These are phyloP conservation scores for Rhamphomyia laevipes DNA, from an alignment of 2,888 invertebrate genomes.

Conservation along the genomic window DNA sequence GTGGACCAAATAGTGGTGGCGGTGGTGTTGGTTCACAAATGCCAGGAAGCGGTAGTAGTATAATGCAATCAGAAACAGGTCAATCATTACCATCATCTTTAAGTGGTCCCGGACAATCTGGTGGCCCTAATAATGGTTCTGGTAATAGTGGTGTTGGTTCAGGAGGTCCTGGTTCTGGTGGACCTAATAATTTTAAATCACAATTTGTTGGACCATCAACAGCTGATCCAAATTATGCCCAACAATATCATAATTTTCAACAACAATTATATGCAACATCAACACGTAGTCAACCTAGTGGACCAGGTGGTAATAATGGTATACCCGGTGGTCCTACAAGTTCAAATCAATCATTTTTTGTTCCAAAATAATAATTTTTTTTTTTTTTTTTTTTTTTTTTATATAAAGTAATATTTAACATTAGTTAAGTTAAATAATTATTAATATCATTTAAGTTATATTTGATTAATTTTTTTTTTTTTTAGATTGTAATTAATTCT, in stretches of 20 bases:
- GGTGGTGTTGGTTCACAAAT: constrained; percentile 26
- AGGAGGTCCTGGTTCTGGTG: not conserved
- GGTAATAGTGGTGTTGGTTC: not conserved
- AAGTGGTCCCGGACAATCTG: constrained; percentile 45
- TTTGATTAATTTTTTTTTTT: too few species aligned
- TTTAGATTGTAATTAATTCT: too few species aligned
- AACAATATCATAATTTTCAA: constrained; percentile 92
- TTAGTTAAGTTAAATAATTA: too few species aligned
- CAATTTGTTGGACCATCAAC: constrained; percentile 78
- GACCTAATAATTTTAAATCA: constrained; percentile 30
- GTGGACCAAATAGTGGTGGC: constrained; percentile 29
- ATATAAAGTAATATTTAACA: too few species aligned
- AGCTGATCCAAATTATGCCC: constrained; percentile 84
- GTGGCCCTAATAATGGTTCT: not conserved
- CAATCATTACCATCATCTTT: constrained; percentile 69
- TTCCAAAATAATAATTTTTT: constrained; percentile 24
- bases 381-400: too few species aligned
- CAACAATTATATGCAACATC: constrained; percentile 87
- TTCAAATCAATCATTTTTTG: constrained; percentile 35
- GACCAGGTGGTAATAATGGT: constrained; percentile 23
- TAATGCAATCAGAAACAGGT: constrained; percentile 45
- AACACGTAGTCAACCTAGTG: constrained; percentile 46
- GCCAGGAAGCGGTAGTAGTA: not conserved
- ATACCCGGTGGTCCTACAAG: constrained; percentile 20
- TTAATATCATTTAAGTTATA: too few species aligned